Evolutionary conservation across 2,888 invertebrate genomes (phyloP), one percentile per base, ranked within the genome.

Genomic region (Cepaea hortensis): DNA sequence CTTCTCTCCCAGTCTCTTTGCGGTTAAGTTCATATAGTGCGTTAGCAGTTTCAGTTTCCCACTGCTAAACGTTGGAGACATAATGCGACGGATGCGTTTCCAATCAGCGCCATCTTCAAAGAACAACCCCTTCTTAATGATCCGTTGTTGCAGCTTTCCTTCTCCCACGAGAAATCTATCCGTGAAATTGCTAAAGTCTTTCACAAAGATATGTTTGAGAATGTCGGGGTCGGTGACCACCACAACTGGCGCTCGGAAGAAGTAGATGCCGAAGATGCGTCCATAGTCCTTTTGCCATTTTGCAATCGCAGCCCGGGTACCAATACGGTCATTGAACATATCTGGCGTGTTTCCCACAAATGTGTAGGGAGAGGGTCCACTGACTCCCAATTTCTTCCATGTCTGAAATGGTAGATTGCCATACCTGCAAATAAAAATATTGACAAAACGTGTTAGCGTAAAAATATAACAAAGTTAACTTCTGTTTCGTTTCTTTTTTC

Each of bases 141-240:
- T 75, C 9, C 61, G 48, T 13, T 77, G 75, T n/a, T 55, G 68
- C n/a, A 86, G 50, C 15, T 55, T 55, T 6, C 72, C 55, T 68
- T 82, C 35, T 4, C 77, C 82, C 7, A 77, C 20, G 0, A 82
- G 3, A 23, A 68, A 82, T 87, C 90, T 86, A 86, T 91, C 90
- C 18, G 89, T 87, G 62, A 90, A 91, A 48, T 86, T 82, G 46
- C 87, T 84, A 75, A 91, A 91, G 35, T 91, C 90, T 77, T 90
- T 91, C n/a, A 91, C 88, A 79, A 90, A 87, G 11, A 91, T 85
- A 75, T 91, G 89, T 80, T 90, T 90, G 77, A 91, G 68, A 9
- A 90, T 48, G 2, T 90, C 89, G 18, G 86, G 83, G 35, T 91
- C 90, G 20, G 84, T 86, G 6, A 90, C 79, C 18, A 90, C 76